Base-by-base conservation (phyloP, 2,797 vertebrate species). In the Leuciscus waleckii region DNA sequence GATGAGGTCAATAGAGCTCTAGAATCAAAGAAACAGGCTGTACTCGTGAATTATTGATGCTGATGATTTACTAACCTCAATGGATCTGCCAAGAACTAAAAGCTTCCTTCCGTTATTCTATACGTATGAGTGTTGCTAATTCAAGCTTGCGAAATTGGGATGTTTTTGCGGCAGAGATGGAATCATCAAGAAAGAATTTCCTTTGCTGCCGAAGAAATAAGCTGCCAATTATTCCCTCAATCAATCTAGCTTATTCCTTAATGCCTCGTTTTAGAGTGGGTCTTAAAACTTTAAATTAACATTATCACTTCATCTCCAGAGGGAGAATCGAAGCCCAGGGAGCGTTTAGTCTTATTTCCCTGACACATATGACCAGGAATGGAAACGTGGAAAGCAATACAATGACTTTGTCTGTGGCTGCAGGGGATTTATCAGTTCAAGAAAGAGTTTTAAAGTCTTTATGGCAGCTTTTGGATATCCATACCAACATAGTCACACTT, bases 31-130 rank as follows among this genome's bases (percentile, higher is more conserved):
- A 90, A 93, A 93, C 92, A 92, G 92, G 88, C 91, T 92, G 91
- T 92, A 91, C 90, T 88, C 88, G 89, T 94, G 90, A 94, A 95
- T 95, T 94, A 95, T 94, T 94, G 89, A 95, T 94, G 92, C 86
- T 51, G 86, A 90, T 93, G 92, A 93, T 93, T 81, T 91, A 91
- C 89, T 86, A 91, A 91, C 83, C 91, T 92, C 92, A 90, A 83
- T 90, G 85, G 92, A 91, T 91, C 89, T 90, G 85, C 88, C 88
- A 90, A 91, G 79, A 88, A 92, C 81, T 56, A 49, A 87, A 86
- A 84, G 49, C 85, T 85, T 73, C 54, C 81, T 86, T 83, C 73
- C 58, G 84, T 87, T 88, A 90, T 88, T 87, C 81, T 67, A 46
- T 84, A 89, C 69, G 21, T 91, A 83, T 90, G 79, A 87, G 90